Conservation (phyloP, 2,888 invertebrate genomes). For the Cantharis lateralis region DNA sequence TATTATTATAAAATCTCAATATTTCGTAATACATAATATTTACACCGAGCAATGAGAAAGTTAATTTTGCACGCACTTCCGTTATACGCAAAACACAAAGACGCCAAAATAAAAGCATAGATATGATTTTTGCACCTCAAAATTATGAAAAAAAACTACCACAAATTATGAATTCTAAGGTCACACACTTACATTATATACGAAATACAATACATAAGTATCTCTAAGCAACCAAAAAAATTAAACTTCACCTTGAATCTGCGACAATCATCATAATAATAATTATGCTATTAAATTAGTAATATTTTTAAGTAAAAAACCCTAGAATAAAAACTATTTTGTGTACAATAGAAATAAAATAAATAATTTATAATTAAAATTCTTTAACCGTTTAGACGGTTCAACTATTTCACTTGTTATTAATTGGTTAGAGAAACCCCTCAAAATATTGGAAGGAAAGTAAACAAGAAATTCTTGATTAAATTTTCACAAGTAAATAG, state of each 20-base stretch:
- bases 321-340: not conserved
- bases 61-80: not conserved
- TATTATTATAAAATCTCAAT: not conserved
- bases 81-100: not conserved
- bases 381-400: not conserved
- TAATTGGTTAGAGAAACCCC: not conserved
- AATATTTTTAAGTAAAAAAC: not conserved
- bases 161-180: not conserved
- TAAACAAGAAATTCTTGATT: too few species aligned
- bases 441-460: not conserved
- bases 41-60: not conserved
- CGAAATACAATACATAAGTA: not conserved
- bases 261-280: not conserved
- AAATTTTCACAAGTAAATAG: too few species aligned
- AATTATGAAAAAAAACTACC: not conserved
- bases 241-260: constrained; percentile 1
- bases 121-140: not conserved
- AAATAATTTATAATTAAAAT: not conserved
- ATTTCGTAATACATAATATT: not conserved
- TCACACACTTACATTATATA: not conserved
- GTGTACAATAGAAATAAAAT: not conserved
- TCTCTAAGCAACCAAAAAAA: not conserved
- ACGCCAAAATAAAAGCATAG: not conserved
- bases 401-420: not conserved
- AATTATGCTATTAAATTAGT: constrained; percentile 1